Percentiles rank a stretch among this genome's conserved stretches.
These are phyloP conservation scores for Blera fallax DNA, from an alignment of 2,888 invertebrate species.

Conservation along the genomic window DNA sequence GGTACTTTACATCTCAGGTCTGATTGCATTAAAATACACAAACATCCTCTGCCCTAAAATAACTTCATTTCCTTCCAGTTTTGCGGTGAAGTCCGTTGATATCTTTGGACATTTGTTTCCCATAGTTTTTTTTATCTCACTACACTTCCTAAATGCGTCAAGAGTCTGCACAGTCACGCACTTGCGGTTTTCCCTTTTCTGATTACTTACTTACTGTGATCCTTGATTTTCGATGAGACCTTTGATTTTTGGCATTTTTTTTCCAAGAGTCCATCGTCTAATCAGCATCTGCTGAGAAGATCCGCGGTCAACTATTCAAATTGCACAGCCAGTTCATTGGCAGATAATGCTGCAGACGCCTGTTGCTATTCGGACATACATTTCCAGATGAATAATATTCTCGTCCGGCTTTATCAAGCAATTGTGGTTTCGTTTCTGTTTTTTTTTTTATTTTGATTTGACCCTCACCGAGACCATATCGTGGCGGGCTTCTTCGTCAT, in stretches of 20 bases:
- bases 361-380: slow-evolving; percentile 25
- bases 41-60: not conserved
- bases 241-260: not conserved
- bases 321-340: slow-evolving; percentile 4
- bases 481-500: not conserved
- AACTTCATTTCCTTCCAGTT: not conserved
- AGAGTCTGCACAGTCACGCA: not conserved
- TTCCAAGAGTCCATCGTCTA: not conserved
- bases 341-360: not conserved
- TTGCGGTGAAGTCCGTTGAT: not conserved
- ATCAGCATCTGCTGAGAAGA: not conserved
- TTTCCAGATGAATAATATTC: not conserved
- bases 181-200: slow-evolving; percentile 13
- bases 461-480: not conserved
- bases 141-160: not conserved
- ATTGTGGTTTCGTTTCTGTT: slow-evolving; percentile 21
- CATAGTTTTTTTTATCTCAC: not conserved
- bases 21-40: too few relatives aligned
- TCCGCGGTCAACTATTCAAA: slow-evolving; percentile 1
- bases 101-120: not conserved
- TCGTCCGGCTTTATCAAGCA: slow-evolving; percentile 18
- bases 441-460: slow-evolving; percentile 8
- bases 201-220: not conserved
- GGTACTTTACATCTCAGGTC: too few relatives aligned
- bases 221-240: not conserved